Percentiles rank a stretch among this genome's conserved stretches.
phyloP scores from a whole-genome alignment of 1,140 invertebrate species.

The Pseudachorutes palmiensis region DNA sequence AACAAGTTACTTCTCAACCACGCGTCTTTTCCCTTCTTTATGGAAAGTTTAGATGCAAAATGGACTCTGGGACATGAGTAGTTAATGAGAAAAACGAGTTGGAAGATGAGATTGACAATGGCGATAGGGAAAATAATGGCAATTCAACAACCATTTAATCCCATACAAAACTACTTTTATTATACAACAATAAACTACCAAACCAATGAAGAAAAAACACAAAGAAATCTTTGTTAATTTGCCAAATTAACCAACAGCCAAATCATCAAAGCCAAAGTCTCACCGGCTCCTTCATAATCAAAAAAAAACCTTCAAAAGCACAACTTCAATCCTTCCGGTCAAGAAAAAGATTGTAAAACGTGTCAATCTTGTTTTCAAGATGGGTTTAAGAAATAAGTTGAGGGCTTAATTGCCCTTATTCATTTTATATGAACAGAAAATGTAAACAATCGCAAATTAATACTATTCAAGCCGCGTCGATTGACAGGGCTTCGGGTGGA shows the following conservation, averaged over 20 bases:
- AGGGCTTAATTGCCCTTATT: too few relatives aligned
- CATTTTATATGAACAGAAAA: too few relatives aligned
- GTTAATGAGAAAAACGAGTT: not conserved
- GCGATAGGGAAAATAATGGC: not conserved
- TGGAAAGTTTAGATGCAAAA: not conserved
- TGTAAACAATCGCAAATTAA: too few relatives aligned
- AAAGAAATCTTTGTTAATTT: not conserved
- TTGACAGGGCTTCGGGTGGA: too few relatives aligned
- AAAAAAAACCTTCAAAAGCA: not conserved
- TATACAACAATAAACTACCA: not conserved
- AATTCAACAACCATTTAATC: not conserved
- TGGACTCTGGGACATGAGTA: not conserved
- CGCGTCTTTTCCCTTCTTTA: not conserved
- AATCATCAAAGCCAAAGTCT: not conserved
- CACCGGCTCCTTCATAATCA: not conserved
- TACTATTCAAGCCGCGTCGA: too few relatives aligned
- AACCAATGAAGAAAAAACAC: not conserved
- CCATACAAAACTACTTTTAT: not conserved
- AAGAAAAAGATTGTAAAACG: too few relatives aligned
- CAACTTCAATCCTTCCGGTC: not conserved
- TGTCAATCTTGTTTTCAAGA: too few relatives aligned
- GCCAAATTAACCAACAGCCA: not conserved
- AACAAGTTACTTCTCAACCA: not conserved
- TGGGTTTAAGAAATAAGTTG: too few relatives aligned
- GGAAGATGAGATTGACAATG: not conserved